Conservation (phyloP, 2,797 vertebrate genomes). For the Pagetopsis macropterus region DNA sequence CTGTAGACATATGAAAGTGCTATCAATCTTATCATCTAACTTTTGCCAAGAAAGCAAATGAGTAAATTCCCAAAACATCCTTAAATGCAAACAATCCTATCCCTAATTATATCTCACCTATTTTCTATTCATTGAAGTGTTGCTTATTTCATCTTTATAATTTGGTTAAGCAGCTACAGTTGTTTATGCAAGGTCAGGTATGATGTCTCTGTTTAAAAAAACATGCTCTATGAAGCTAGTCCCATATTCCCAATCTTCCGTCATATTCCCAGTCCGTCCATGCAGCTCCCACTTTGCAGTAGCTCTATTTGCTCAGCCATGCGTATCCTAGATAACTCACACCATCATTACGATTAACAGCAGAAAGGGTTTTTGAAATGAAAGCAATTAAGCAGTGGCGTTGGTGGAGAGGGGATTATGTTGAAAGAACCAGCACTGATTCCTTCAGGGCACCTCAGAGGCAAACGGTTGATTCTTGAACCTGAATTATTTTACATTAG, state of each 20-base stretch:
- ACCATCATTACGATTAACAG: slow-evolving; percentile 54
- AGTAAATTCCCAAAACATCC: not conserved
- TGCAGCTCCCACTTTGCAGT: slow-evolving; percentile 21
- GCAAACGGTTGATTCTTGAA: slow-evolving; percentile 36
- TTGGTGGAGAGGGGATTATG: slow-evolving; percentile 40
- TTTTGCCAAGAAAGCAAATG: not conserved
- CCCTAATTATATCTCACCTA: too few species aligned
- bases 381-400: slow-evolving; percentile 48
- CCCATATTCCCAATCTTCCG: not conserved
- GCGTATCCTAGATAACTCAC: slow-evolving; percentile 37
- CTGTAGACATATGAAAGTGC: not conserved
- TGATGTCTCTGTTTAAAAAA: not conserved
- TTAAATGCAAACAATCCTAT: too few species aligned
- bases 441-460: slow-evolving; percentile 15
- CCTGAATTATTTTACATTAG: slow-evolving; percentile 25
- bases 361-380: slow-evolving; percentile 53
- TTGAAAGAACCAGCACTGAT: slow-evolving; percentile 31
- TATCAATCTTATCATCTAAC: not conserved
- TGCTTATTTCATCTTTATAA: not conserved
- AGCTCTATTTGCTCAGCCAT: slow-evolving; percentile 40
- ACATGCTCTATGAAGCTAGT: not conserved
- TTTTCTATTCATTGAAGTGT: too few species aligned
- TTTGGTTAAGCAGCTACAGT: not conserved
- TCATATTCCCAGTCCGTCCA: slow-evolving; percentile 3
- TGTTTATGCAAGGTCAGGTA: not conserved